phyloP scores from a whole-genome alignment of 2,888 invertebrate species.

The Acrobasis consociella region DNA sequence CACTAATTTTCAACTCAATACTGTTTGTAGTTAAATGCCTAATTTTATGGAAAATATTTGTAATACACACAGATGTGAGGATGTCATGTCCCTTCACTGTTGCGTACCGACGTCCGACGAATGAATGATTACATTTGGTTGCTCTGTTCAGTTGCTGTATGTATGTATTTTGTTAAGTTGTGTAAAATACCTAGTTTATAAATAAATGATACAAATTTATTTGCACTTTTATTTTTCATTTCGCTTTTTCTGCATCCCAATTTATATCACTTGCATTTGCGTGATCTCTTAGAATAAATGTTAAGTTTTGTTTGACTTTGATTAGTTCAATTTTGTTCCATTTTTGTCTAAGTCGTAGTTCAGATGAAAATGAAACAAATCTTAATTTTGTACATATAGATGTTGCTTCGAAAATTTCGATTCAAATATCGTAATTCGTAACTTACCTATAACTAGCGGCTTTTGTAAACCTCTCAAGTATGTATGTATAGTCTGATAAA shows the following conservation, averaged over 20 bases:
- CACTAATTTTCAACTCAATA: not conserved
- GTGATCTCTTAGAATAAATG: constrained; percentile 33
- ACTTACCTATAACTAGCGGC: constrained; percentile 46
- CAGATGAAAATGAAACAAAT: constrained; percentile 16
- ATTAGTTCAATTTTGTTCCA: not conserved
- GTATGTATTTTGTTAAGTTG: constrained; percentile 83
- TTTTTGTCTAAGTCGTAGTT: constrained; percentile 1
- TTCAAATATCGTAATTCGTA: constrained; percentile 34
- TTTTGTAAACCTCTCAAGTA: constrained; percentile 62
- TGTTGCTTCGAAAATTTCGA: constrained; percentile 43
- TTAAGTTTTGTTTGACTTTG: constrained; percentile 11
- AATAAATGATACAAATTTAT: constrained; percentile 75
- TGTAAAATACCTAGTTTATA: constrained; percentile 82
- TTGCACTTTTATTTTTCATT: constrained; percentile 69
- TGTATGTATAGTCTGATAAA: constrained; percentile 66
- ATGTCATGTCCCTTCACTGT: constrained; percentile 12
- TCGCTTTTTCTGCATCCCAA: constrained; percentile 17
- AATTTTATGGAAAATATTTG: not conserved
- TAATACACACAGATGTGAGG: not conserved
- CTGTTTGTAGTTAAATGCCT: not conserved
- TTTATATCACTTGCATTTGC: constrained; percentile 42
- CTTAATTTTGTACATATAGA: constrained; percentile 34
- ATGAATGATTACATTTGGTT: constrained; percentile 71
- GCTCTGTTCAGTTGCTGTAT: constrained; percentile 79
- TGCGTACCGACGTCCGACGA: constrained; percentile 40